phyloP scores from a whole-genome alignment of 1,140 invertebrate species.

The Trachymyrmex cornetzi region DNA sequence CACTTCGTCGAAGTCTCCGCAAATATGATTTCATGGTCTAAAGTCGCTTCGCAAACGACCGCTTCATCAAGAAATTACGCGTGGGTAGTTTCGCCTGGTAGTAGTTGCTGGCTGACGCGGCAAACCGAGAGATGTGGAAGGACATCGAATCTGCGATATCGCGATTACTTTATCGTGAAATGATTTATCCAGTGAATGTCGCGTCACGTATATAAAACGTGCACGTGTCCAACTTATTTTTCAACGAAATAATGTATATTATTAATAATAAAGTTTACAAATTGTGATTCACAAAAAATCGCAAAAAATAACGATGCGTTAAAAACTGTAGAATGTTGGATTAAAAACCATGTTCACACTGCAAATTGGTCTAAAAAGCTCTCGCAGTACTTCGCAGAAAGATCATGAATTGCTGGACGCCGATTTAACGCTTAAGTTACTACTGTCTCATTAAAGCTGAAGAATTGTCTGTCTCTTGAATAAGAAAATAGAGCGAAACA shows the following conservation, averaged over 20 bases:
- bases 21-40: constrained; percentile 69
- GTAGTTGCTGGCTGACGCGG: not conserved
- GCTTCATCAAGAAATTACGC: constrained; percentile 73
- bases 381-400: not conserved
- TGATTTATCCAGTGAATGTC: constrained; percentile 7
- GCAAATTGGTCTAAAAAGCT: constrained; percentile 46
- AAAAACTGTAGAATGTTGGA: not conserved
- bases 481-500: constrained; percentile 63
- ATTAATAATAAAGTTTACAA: not conserved
- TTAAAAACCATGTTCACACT: constrained; percentile 3
- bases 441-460: constrained; percentile 68
- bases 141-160: not conserved
- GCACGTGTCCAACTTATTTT: not conserved
- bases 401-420: constrained; percentile 69
- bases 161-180: constrained; percentile 8
- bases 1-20: constrained; percentile 55
- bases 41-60: constrained; percentile 67
- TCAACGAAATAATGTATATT: not conserved
- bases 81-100: constrained; percentile 35
- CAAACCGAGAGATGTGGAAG: constrained; percentile 33
- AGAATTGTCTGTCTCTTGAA: constrained; percentile 53
- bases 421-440: constrained; percentile 74
- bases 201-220: not conserved
- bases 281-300: not conserved
- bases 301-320: not conserved